Evolutionary conservation across 2,888 invertebrate genomes (phyloP).

Genomic region (Mantis religiosa): DNA sequence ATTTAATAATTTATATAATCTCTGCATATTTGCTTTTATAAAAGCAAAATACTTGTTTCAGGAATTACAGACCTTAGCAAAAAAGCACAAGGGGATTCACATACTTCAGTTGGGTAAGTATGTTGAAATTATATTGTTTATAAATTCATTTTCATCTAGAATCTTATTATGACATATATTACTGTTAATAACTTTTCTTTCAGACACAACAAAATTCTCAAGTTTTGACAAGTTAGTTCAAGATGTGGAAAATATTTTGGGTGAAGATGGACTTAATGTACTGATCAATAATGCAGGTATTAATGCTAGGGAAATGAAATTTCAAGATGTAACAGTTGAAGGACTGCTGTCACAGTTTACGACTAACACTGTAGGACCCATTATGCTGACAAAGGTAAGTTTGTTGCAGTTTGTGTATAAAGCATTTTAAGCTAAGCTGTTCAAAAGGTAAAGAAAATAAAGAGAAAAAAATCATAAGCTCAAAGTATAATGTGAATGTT

Average conservation of each 20-base stretch:
- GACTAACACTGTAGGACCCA: neutral
- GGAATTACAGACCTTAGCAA: neutral
- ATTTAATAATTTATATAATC: too few species aligned
- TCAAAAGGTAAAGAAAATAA: too few species aligned
- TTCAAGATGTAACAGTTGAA: neutral
- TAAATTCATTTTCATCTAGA: neutral
- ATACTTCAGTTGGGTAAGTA: neutral
- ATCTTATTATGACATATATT: neutral
- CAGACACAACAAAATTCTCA: neutral
- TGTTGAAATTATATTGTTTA: neutral
- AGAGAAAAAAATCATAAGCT: neutral
- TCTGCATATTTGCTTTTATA: too few species aligned
- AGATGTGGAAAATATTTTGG: neutral
- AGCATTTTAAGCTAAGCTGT: too few species aligned
- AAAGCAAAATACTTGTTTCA: neutral
- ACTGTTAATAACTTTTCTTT: neutral
- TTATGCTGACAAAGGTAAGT: neutral
- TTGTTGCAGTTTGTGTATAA: neutral
- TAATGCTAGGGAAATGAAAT: neutral
- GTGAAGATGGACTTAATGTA: neutral
- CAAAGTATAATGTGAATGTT: neutral
- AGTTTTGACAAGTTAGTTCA: neutral
- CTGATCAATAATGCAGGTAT: neutral
- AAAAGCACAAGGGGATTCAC: neutral
- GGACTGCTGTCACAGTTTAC: neutral